phyloP scores from a whole-genome alignment of 2,113 vertebrate species.

The Indicator indicator region DNA sequence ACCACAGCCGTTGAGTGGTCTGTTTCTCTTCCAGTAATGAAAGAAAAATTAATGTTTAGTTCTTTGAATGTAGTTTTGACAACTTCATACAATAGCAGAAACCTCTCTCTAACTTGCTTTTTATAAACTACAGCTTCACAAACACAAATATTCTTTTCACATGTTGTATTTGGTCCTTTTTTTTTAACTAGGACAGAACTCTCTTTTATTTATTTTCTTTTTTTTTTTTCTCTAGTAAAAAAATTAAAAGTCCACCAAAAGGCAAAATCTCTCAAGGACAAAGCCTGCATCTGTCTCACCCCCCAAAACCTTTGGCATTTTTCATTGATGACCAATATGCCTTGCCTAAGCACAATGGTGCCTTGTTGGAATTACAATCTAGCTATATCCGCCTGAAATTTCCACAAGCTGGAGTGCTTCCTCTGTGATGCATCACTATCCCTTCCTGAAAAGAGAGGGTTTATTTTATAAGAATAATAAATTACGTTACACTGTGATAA shows the following conservation, averaged over 20 bases:
- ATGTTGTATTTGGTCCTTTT: background rate
- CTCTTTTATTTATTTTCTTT: background rate
- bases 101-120: background rate
- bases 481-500: background rate
- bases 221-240: background rate
- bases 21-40: background rate
- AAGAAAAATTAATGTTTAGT: background rate
- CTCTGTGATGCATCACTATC: background rate
- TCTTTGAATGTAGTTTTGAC: background rate
- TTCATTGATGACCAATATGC: background rate
- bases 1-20: background rate
- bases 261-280: fast-evolving
- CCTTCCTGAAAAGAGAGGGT: background rate
- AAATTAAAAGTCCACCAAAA: background rate
- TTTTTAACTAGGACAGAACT: background rate
- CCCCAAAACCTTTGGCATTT: background rate
- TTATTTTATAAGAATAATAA: background rate
- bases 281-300: background rate
- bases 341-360: background rate
- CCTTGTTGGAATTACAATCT: background rate
- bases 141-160: background rate
- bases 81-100: background rate
- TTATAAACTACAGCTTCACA: background rate
- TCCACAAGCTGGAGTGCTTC: background rate
- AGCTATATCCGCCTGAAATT: background rate